These are phyloP conservation scores for Pomacea canaliculata DNA, from an alignment of 2,888 invertebrate species.

Conservation along the genomic window DNA sequence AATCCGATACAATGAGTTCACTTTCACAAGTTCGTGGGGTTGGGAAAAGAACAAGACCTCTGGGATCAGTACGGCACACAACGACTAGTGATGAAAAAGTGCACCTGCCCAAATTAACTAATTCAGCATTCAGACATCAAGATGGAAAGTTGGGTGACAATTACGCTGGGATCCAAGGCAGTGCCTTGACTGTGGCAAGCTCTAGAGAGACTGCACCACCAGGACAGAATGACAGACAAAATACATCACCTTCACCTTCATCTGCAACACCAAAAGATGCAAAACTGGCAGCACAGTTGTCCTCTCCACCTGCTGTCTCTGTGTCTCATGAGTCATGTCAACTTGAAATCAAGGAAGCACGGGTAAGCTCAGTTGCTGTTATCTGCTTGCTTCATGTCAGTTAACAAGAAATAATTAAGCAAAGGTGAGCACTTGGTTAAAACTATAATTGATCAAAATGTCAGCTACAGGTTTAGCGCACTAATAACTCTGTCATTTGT, in stretches of 20 bases:
- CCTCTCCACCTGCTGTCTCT: slow-evolving; percentile 37
- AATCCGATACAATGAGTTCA: slow-evolving; percentile 4
- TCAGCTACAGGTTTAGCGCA: no score
- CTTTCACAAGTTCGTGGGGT: slow-evolving; percentile 6
- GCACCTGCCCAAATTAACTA: slow-evolving; percentile 25
- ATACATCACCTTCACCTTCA: background rate
- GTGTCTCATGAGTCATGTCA: slow-evolving; percentile 48
- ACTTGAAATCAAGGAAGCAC: slow-evolving; percentile 50
- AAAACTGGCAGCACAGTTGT: background rate
- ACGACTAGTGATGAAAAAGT: slow-evolving; percentile 18
- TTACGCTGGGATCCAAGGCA: slow-evolving; percentile 44
- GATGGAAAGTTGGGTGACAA: slow-evolving; percentile 28
- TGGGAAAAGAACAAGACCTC: slow-evolving; percentile 23
- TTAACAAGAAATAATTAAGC: no score
- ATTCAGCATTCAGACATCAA: background rate
- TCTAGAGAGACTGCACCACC: slow-evolving; percentile 26
- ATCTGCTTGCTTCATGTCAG: no score
- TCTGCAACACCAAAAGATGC: background rate
- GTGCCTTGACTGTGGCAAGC: slow-evolving; percentile 48
- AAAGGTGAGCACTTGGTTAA: no score
- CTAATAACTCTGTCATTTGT: no score
- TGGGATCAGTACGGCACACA: slow-evolving; percentile 27
- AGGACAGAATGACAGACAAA: slow-evolving; percentile 3
- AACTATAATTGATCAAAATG: no score
- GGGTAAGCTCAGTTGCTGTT: slow-evolving; percentile 36